Percentiles rank a stretch among this genome's conserved stretches.
Evolutionary conservation across 2,888 invertebrate species (phyloP).

Genomic region (Athetis lepigone): DNA sequence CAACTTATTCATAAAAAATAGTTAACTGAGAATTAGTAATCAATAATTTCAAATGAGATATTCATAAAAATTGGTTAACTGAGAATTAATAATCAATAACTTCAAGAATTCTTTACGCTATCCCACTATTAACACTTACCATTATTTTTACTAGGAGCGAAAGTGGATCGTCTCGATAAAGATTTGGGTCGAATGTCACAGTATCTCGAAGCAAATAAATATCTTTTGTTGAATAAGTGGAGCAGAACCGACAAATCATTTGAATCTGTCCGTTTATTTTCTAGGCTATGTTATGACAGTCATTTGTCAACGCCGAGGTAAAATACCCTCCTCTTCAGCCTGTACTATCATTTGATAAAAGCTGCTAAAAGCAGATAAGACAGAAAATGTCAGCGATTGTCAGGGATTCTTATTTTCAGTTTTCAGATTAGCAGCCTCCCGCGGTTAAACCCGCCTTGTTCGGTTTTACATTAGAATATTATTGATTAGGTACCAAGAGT

Average conservation of each 20-base stretch:
- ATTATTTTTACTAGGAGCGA: background rate
- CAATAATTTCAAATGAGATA: background rate
- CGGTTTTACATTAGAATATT: background rate
- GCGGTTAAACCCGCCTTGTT: too few relatives aligned
- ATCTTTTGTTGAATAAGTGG: slow-evolving; percentile 11
- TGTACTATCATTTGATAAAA: background rate
- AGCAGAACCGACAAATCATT: slow-evolving; percentile 31
- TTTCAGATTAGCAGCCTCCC: too few relatives aligned
- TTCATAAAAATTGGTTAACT: background rate
- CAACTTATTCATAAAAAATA: too few relatives aligned
- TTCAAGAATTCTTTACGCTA: background rate
- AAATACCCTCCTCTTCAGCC: slow-evolving; percentile 10
- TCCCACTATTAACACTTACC: background rate
- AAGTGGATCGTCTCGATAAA: background rate
- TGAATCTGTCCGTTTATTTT: slow-evolving; percentile 17
- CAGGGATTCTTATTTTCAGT: background rate
- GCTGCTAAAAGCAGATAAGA: background rate
- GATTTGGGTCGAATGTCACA: slow-evolving; percentile 4
- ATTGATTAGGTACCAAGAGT: too few relatives aligned
- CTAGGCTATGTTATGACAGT: slow-evolving; percentile 2
- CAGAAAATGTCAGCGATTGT: background rate
- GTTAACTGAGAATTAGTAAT: too few relatives aligned
- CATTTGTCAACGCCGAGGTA: slow-evolving; percentile 20
- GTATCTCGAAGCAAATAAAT: slow-evolving; percentile 22
- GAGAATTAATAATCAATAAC: background rate